These are phyloP conservation scores for Microvelia longipes DNA, from an alignment of 1,140 invertebrate genomes.

Conservation along the genomic window DNA sequence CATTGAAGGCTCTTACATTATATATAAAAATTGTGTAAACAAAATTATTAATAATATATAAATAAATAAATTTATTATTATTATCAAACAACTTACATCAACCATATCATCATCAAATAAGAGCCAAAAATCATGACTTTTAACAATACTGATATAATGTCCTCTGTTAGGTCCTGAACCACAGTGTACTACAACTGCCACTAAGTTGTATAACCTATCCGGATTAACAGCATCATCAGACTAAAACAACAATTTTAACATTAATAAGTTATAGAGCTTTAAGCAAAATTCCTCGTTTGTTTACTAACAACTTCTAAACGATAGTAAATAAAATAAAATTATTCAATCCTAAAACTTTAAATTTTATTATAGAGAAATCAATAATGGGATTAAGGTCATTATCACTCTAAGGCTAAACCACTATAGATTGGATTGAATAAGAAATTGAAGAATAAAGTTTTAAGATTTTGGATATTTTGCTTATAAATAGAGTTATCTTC, in stretches of 20 bases:
- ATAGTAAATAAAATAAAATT: no score
- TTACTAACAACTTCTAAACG: no score
- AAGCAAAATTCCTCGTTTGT: no score
- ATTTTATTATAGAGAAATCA: no score
- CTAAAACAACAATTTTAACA: conserved; percentile 36
- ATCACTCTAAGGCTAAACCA: no score
- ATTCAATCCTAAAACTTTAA: no score
- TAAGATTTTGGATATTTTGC: no score
- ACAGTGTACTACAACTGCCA: conserved; percentile 98
- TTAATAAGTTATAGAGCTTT: no score
- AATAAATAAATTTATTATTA: conserved; percentile 10
- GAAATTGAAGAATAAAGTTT: no score
- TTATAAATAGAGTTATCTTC: no score
- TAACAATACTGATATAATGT: conserved; percentile 99
- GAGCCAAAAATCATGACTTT: conserved; percentile 97
- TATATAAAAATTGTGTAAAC: background rate
- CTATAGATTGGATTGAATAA: no score
- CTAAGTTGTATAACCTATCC: conserved; percentile 92
- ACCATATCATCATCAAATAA: conserved; percentile 99
- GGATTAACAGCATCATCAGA: conserved; percentile 96
- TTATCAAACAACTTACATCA: conserved; percentile 93
- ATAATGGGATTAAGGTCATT: no score
- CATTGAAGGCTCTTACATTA: background rate
- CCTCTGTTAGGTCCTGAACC: conserved; percentile 96
- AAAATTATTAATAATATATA: background rate